phyloP scores from a whole-genome alignment of 2,797 vertebrate genomes.

The Bucorvus abyssinicus region DNA sequence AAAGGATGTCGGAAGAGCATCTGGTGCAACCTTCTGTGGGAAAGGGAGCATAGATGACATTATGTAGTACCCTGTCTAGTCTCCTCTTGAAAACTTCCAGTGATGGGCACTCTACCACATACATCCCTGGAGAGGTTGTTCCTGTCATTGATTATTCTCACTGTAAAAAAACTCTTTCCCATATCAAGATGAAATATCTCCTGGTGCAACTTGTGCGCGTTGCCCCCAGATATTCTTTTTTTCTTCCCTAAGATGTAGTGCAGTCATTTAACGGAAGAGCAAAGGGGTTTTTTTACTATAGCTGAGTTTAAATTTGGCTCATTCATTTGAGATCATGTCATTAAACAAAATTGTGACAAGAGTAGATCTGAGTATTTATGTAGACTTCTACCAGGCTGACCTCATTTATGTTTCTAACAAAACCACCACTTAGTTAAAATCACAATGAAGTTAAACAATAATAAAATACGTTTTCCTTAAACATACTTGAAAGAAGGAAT shows the following conservation, averaged over 20 bases:
- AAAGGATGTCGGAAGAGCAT: neutral
- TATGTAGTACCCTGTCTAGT: neutral
- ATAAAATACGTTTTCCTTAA: neutral
- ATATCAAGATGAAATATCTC: neutral
- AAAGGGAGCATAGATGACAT: neutral
- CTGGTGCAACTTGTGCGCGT: neutral
- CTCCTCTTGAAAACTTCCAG: neutral
- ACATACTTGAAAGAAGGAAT: neutral
- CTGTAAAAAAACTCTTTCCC: neutral
- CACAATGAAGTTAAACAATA: neutral
- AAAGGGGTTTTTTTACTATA: neutral
- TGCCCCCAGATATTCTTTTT: neutral
- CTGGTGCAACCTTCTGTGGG: neutral
- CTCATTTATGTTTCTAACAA: neutral
- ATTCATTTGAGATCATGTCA: neutral
- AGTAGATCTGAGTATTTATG: neutral
- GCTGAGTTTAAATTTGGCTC: neutral
- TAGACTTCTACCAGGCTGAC: neutral
- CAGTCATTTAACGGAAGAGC: neutral
- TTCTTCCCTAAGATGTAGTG: neutral
- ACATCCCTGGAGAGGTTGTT: neutral
- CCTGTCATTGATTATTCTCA: neutral
- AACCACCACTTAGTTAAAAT: neutral
- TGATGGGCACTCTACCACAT: neutral
- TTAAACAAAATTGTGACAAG: neutral